These are phyloP conservation scores for Drosophila albomicans DNA, from an alignment of 1,140 invertebrate species.

Conservation along the genomic window DNA sequence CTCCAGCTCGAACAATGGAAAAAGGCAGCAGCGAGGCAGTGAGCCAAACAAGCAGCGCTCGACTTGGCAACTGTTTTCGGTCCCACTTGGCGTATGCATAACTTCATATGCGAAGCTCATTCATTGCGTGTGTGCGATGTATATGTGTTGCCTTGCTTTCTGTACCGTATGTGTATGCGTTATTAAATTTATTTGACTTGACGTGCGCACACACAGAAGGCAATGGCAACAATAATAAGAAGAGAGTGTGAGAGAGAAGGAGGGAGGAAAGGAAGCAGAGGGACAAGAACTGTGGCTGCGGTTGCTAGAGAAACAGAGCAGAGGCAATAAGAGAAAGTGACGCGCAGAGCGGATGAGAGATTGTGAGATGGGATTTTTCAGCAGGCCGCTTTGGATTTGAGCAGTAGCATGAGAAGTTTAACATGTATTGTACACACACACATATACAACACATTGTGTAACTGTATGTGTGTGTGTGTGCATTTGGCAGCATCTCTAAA, in stretches of 20 bases:
- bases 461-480: not conserved
- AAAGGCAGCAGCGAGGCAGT: conserved; percentile 48
- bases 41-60: conserved; percentile 37
- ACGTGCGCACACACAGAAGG: conserved; percentile 63
- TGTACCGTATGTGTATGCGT: conserved; percentile 78
- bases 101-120: conserved; percentile 42
- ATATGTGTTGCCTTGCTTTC: conserved; percentile 44
- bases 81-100: conserved; percentile 72
- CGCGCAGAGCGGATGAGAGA: conserved; percentile 35
- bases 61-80: conserved; percentile 57
- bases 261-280: not conserved
- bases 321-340: conserved; percentile 34
- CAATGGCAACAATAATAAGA: conserved; percentile 14
- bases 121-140: conserved; percentile 22
- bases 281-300: conserved; percentile 18
- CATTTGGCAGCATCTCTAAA: conserved; percentile 18
- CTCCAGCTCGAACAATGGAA: conserved; percentile 43
- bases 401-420: conserved; percentile 25
- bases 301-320: conserved; percentile 39
- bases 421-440: conserved; percentile 14
- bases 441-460: not conserved
- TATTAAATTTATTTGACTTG: conserved; percentile 84
- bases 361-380: conserved; percentile 45
- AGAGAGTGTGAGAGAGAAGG: not conserved
- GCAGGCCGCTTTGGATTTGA: conserved; percentile 35